phyloP scores from a whole-genome alignment of 2,797 vertebrate genomes.

The Apodemus agrarius region DNA sequence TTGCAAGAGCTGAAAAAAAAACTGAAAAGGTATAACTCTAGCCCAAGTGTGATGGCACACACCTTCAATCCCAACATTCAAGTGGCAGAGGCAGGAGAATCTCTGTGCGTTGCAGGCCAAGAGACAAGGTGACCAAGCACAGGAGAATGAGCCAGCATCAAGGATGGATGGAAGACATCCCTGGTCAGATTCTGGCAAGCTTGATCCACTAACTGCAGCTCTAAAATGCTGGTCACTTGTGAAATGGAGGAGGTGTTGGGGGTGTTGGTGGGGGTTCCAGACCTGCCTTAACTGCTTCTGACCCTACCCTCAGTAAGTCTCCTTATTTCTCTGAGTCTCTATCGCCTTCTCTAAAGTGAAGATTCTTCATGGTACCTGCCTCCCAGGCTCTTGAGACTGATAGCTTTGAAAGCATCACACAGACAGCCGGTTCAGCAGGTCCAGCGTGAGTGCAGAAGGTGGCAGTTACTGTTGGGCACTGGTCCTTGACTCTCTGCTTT shows the following conservation, averaged over 20 bases:
- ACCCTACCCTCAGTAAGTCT: conserved; percentile 58
- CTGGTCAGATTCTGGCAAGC: neutral
- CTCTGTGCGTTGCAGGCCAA: neutral
- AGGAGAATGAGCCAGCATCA: neutral
- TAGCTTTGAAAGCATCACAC: neutral
- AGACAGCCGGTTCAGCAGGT: neutral
- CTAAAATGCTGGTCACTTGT: neutral
- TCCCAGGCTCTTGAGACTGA: neutral
- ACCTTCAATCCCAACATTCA: neutral
- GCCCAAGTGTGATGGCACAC: neutral
- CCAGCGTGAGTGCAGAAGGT: neutral
- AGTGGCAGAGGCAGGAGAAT: neutral
- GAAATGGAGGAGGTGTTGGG: neutral
- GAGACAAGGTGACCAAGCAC: neutral
- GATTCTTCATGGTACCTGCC: neutral
- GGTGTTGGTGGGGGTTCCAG: neutral
- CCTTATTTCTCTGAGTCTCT: conserved; percentile 51
- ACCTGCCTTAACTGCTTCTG: conserved; percentile 27
- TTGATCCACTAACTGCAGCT: neutral
- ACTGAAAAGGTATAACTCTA: neutral
- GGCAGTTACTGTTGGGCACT: fast-evolving
- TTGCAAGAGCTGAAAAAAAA: neutral
- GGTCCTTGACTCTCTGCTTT: conserved; percentile 72
- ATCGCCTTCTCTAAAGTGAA: conserved; percentile 62
- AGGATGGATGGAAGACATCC: neutral